These are phyloP conservation scores for Python bivittatus DNA, from an alignment of 2,113 vertebrate species.

Conservation along the genomic window DNA sequence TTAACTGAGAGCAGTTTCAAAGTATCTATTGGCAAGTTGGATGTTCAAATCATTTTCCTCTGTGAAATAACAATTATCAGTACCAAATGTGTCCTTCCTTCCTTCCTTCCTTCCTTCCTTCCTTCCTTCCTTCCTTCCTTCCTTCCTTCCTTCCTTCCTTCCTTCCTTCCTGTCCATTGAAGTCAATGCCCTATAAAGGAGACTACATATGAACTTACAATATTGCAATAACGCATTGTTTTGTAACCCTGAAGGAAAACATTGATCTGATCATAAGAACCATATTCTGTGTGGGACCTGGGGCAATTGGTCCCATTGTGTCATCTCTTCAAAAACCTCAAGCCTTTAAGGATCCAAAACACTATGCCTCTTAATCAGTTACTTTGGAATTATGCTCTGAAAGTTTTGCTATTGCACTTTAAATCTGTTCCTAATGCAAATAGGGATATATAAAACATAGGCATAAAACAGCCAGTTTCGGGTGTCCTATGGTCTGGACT, in stretches of 20 bases:
- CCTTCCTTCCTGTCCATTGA: background rate
- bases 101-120: too few relatives aligned
- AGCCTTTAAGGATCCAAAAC: background rate
- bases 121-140: too few relatives aligned
- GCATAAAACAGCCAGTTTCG: background rate
- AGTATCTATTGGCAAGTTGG: background rate
- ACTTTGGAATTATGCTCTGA: background rate
- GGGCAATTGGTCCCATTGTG: background rate
- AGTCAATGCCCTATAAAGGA: background rate
- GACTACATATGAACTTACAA: background rate
- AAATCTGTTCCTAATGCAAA: background rate
- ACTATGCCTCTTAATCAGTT: background rate
- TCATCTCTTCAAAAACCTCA: background rate
- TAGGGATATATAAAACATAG: background rate
- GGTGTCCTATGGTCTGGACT: background rate
- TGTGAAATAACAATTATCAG: accelerated
- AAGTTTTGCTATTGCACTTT: background rate
- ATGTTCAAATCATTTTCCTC: background rate
- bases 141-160: background rate
- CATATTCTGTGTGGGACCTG: background rate
- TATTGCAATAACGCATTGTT: background rate
- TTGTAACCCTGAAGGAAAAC: background rate
- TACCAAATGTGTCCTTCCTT: background rate
- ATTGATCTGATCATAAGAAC: background rate
- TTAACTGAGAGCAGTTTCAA: background rate